Conservation (phyloP, 2,797 vertebrate genomes). For the Cirrhinus mrigala region DNA sequence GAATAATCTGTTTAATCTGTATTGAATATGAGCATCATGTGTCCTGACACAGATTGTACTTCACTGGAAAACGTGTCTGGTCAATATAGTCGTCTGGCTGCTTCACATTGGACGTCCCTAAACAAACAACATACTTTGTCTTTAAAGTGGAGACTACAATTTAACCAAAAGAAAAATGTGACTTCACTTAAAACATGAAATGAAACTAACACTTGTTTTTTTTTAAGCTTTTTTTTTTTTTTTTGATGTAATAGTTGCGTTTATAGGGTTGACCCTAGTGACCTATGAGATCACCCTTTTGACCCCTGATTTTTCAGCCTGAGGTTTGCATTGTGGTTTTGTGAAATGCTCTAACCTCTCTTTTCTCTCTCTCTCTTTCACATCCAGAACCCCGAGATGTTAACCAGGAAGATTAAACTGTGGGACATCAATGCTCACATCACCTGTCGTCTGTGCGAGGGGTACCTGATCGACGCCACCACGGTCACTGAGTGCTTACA, state of each 20-base stretch:
- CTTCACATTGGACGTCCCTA: not conserved
- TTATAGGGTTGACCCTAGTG: not conserved
- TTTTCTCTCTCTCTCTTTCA: not conserved
- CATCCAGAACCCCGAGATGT: slow-evolving; percentile 89
- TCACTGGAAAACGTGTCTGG: not conserved
- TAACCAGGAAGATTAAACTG: slow-evolving; percentile 98
- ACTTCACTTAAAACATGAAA: not conserved
- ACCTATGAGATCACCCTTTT: not conserved
- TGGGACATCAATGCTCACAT: slow-evolving; percentile 99
- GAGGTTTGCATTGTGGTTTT: not conserved
- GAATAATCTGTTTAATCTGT: slow-evolving; percentile 28
- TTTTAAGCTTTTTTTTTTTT: too few species aligned
- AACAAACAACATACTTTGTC: not conserved
- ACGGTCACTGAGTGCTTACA: slow-evolving; percentile 99
- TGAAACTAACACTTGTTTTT: not conserved
- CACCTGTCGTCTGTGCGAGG: slow-evolving; percentile 97
- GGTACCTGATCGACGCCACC: slow-evolving; percentile 98
- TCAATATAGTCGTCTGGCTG: not conserved
- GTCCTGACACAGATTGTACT: not conserved
- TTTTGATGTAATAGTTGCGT: not conserved
- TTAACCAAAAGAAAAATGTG: not conserved
- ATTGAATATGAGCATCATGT: slow-evolving; percentile 9
- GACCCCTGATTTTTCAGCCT: not conserved
- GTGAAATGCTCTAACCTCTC: not conserved
- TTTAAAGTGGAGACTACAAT: not conserved